phyloP scores from a whole-genome alignment of 2,797 vertebrate genomes.

The Siniperca scherzeri region DNA sequence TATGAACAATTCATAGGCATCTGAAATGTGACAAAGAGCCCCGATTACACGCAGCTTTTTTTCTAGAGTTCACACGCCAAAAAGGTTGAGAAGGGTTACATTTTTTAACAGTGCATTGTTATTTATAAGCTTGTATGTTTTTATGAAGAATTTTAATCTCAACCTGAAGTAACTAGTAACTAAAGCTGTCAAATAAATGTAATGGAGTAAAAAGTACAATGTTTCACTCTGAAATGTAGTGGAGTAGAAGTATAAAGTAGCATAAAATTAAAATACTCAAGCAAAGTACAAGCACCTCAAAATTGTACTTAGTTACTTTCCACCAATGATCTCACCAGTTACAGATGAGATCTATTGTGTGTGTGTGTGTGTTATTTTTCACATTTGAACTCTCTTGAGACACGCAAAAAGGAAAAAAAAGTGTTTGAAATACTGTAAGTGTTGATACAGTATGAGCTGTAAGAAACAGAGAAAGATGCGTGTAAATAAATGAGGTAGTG shows the following conservation, averaged over 20 bases:
- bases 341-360: background rate
- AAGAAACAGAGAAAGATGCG: slow-evolving; percentile 23
- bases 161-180: background rate
- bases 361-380: slow-evolving; percentile 6
- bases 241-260: background rate
- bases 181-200: background rate
- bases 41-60: background rate
- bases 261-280: background rate
- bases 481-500: slow-evolving; percentile 55
- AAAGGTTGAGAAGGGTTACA: background rate
- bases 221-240: background rate
- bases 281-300: background rate
- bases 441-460: slow-evolving; percentile 39
- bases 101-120: background rate
- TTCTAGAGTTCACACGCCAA: background rate
- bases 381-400: slow-evolving; percentile 10
- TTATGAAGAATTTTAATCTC: background rate
- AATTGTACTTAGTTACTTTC: background rate
- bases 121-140: background rate
- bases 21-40: background rate
- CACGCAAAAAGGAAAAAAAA: background rate
- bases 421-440: slow-evolving; percentile 26
- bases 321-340: background rate
- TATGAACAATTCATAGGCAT: background rate
- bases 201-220: background rate